Evolutionary conservation across 2,888 invertebrate genomes (phyloP), one percentile per base, ranked within the genome.

Genomic region (Amaurobius ferox): DNA sequence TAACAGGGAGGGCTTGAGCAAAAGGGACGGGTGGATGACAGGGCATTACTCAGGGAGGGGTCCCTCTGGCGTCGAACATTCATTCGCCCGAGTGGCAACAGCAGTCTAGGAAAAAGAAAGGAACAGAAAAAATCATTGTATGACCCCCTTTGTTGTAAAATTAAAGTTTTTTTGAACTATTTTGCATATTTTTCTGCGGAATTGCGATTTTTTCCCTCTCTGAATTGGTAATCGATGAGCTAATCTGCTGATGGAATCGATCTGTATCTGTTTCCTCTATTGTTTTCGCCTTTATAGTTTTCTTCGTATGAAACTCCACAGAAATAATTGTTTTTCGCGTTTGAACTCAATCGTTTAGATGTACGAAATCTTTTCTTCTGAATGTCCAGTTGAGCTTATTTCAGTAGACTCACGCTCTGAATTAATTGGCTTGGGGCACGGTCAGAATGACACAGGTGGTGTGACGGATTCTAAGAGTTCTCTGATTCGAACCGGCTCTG

Each of bases 31-130:
- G 71, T 61, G 39, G 72, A 48, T 77, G 83, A 83, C 83, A 83
- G 70, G 71, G 66, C 83, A 83, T 83, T 83, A 77, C 77, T 83
- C 83, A 83, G 79, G 80, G 80, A 70, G 71, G 66, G 77, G 55
- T 26, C 39, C 44, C 48, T 72, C 55, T 79, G 79, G 79, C 72
- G 79, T 72, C 35, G 9, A 32, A 7, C 28, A 28, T 48, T 77
- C 77, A 77, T 77, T 68, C 67, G 16, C 26, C 55, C 77, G 44
- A 77, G 77, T 77, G 77, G 66, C 30, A 55, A 66, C 30, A 66
- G 66, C 30, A 66, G 66, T 28, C 66, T 19, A 13, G 64, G n/a
- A 30, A 29, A 28, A 64, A 64, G n/a, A 66, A 66, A 66, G 30
- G 9, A 30, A 66, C 19, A 32, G 19, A 35, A 66, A 66, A 55